Evolutionary conservation across 2,113 vertebrate species (phyloP).

Genomic region (Forbesichthys papilliferus): DNA sequence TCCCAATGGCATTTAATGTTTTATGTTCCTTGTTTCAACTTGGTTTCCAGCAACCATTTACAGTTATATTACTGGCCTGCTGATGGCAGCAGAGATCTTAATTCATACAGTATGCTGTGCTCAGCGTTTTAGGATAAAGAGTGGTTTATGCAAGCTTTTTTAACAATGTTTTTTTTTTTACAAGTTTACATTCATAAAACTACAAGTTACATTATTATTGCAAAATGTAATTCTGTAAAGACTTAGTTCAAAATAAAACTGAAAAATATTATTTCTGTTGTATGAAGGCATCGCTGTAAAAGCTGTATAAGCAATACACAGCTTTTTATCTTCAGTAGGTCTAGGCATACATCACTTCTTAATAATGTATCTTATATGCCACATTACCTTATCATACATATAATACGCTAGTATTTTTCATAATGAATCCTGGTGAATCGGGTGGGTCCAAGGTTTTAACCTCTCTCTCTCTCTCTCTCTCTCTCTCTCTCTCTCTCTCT

Average conservation of each 20-base stretch:
- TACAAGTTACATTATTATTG: slow-evolving; percentile 20
- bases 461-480: slow-evolving; percentile 22
- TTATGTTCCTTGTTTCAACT: not conserved
- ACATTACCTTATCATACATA: too few species aligned
- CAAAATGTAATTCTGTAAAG: slow-evolving; percentile 28
- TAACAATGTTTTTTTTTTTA: slow-evolving; percentile 2
- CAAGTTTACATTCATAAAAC: slow-evolving; percentile 15
- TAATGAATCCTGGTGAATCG: too few species aligned
- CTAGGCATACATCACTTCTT: too few species aligned
- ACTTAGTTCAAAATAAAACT: not conserved
- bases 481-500: slow-evolving; percentile 9
- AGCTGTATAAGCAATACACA: slow-evolving; percentile 9
- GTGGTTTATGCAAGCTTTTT: not conserved
- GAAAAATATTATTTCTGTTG: not conserved
- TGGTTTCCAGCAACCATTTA: slow-evolving; percentile 2
- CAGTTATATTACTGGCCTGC: slow-evolving; percentile 52
- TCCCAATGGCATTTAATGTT: too few species aligned
- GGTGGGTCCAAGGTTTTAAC: too few species aligned
- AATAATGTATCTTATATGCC: too few species aligned
- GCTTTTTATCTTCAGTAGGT: too few species aligned
- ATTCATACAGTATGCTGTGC: slow-evolving; percentile 3
- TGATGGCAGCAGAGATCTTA: slow-evolving; percentile 61
- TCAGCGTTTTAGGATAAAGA: not conserved
- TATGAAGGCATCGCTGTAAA: slow-evolving; percentile 21
- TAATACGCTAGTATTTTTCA: too few species aligned